phyloP scores from a whole-genome alignment of 2,113 vertebrate species.

The Merops nubicus region DNA sequence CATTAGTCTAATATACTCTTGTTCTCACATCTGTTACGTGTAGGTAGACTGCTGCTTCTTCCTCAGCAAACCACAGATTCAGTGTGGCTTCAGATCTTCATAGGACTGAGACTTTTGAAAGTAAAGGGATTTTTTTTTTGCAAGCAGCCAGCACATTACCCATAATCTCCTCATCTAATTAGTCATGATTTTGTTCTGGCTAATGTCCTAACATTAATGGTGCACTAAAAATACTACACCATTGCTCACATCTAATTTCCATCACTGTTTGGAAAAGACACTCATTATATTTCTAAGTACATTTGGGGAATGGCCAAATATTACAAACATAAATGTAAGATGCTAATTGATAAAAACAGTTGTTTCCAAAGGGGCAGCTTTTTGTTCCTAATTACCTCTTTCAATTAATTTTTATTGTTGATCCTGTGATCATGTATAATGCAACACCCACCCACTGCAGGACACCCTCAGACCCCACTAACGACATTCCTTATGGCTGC shows the following conservation, averaged over 20 bases:
- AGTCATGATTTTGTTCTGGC: not conserved
- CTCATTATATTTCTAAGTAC: constrained; percentile 30
- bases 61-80: not conserved
- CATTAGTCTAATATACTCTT: accelerated
- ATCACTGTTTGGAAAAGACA: constrained; percentile 1
- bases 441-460: constrained; percentile 25
- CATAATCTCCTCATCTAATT: not conserved
- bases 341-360: constrained; percentile 30
- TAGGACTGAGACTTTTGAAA: not conserved
- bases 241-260: constrained; percentile 12
- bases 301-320: constrained; percentile 26
- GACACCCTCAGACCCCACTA: not conserved
- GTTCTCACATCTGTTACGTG: accelerated
- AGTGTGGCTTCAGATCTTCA: not conserved
- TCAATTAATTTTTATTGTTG: constrained; percentile 34
- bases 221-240: not conserved
- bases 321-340: constrained; percentile 31
- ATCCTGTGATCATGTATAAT: constrained; percentile 20
- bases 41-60: not conserved
- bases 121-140: not conserved
- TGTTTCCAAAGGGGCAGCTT: constrained; percentile 44
- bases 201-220: not conserved
- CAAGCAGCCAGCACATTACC: not conserved
- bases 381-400: constrained; percentile 34
- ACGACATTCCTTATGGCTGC: not conserved